Base-by-base conservation (phyloP, 2,797 vertebrate genomes). In the Lacerta viridis region DNA sequence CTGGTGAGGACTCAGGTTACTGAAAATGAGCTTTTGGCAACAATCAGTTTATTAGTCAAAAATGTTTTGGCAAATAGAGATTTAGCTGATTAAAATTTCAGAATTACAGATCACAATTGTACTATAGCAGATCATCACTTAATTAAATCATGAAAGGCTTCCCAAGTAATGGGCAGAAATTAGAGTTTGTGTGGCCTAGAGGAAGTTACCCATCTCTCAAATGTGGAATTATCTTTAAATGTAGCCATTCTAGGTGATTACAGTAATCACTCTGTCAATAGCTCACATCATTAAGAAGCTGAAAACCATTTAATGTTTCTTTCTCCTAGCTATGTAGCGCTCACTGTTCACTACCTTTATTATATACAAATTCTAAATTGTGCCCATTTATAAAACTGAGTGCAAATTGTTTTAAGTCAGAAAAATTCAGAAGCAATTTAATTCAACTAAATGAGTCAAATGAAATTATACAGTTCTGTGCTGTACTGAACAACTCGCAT, bases 361-460 rank as follows among this genome's bases (percentile, higher is more conserved):
- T 91, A 87, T 85, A 78, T 29, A 85, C 15, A 91, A 85, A 94
- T 84, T 5, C 1, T 10, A 90, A 86, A 25, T 3, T 85, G 82
- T 90, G 64, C 66, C 3, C 77, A 92, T 89, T 88, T 91, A 79
- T 90, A 83, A 82, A 91, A 90, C 8, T n/a, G 0, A 89, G 36
- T 25, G 50, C 29, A 91, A 89, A 27, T 82, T 87, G 27, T 23
- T 91, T 79, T 77, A 79, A 72, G 29, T 82, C n/a, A n/a, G 20
- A 82, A 71, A 61, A 64, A 71, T 79, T 71, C 25, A 83, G 20
- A 59, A 84, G 50, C 82, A 92, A 85, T 88, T 93, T 88, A 87
- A 89, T 88, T 92, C 29, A 77, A 85, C 27, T 86, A 91, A 93
- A 91, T 89, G 86, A 91, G 91, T 89, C 66, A 90, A 2, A 9